Conservation (phyloP, 2,113 vertebrate genomes). For the Menura novaehollandiae region DNA sequence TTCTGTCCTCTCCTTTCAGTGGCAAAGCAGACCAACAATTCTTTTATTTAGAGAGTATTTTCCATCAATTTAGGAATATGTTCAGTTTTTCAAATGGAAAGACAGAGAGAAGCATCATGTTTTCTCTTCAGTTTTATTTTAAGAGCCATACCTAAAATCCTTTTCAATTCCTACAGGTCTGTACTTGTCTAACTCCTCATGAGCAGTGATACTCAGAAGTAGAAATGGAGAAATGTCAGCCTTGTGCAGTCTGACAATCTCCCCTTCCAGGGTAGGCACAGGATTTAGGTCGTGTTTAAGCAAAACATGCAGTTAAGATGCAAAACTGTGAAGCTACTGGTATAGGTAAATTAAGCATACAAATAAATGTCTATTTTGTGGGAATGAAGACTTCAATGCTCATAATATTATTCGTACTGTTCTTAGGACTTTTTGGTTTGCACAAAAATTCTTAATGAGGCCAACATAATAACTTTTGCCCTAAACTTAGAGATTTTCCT, state of each 20-base stretch:
- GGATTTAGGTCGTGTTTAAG: not conserved
- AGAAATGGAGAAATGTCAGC: not conserved
- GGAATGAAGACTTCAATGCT: not conserved
- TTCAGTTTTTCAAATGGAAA: not conserved
- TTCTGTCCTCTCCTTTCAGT: not conserved
- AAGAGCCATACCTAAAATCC: not conserved
- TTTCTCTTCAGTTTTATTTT: not conserved
- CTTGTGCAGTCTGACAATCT: not conserved
- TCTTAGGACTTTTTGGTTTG: not conserved
- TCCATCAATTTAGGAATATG: not conserved
- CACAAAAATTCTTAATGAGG: not conserved
- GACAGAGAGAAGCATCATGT: not conserved
- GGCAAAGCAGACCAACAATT: not conserved
- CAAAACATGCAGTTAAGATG: not conserved
- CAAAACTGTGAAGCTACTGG: not conserved
- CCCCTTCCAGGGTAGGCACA: not conserved
- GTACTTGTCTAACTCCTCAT: not conserved
- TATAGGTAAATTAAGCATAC: not conserved
- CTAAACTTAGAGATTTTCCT: not conserved
- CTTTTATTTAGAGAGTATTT: not conserved
- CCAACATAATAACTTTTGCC: not conserved
- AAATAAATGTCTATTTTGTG: not conserved
- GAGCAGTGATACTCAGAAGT: not conserved
- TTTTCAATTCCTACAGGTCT: not conserved
- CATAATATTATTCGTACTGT: not conserved